Evolutionary conservation across 2,113 vertebrate species (phyloP), one percentile per base, ranked within the genome.

Genomic region (Mus spicilegus): DNA sequence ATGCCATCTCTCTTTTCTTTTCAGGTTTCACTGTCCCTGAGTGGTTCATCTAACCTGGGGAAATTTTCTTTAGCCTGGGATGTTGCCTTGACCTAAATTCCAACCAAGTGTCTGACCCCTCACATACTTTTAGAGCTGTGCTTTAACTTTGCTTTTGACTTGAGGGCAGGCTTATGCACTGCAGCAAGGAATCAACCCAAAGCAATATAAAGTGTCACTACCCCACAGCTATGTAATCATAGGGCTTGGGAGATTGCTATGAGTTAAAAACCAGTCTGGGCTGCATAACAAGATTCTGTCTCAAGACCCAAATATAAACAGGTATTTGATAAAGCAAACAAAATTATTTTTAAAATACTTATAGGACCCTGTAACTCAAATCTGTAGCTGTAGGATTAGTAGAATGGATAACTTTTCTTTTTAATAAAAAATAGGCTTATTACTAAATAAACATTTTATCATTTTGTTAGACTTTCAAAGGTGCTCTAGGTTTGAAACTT

Each of bases 401-500:
- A 39, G 26, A 16, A 14, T 39, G 56, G 80, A 22, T 16, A 82
- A 14, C 56, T 61, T 58, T n/a, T 81, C 20, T 58, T 67, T 86
- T 67, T 16, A 30, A 7, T 85, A 10, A 65, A 65, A 85, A 16
- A 17, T 46, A 20, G 42, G 9, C 5, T 46, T 85, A 46, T 85
- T 65, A 65, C 36, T 93, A 58, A 51, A 69, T 67, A 82, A 42
- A 30, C 28, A 82, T 85, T 78, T 89, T 89, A 24, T 24, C 65
- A 63, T 75, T 91, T 67, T 80, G 73, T 84, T 96, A 75, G 91
- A 70, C 7, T 84, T 85, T 22, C 30, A 30, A 93, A 77, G 7
- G 9, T 39, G 33, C 36, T 81, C 30, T 30, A 93, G 3, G 10
- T 75, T 89, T 89, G 3, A 63, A 84, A 89, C 49, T 63, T 93